phyloP scores from a whole-genome alignment of 2,797 vertebrate genomes.

The Zenarchopterus dispar region DNA sequence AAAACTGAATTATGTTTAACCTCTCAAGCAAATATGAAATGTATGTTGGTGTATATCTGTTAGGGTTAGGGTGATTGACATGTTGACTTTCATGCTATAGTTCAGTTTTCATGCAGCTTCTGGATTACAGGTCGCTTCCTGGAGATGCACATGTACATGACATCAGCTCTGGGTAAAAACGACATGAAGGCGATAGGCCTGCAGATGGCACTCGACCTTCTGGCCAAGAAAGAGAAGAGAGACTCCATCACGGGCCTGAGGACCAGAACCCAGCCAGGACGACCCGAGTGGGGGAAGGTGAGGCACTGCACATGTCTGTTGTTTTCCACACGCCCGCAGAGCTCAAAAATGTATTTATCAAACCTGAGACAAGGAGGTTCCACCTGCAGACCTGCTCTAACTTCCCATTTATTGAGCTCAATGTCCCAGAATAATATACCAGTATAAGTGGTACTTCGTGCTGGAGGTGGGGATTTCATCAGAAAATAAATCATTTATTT shows the following conservation, averaged over 20 bases:
- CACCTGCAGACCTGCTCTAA: too few relatives aligned
- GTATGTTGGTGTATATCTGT: too few relatives aligned
- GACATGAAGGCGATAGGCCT: slow-evolving; percentile 92
- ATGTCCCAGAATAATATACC: too few relatives aligned
- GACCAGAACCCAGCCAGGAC: slow-evolving; percentile 87
- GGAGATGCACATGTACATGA: slow-evolving; percentile 95
- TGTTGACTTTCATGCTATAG: background rate
- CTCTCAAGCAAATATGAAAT: too few relatives aligned
- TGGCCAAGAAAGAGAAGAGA: slow-evolving; percentile 88
- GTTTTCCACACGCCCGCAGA: too few relatives aligned
- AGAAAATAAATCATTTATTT: too few relatives aligned
- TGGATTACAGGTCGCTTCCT: slow-evolving; percentile 83
- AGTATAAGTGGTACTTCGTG: too few relatives aligned
- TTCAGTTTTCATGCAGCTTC: background rate
- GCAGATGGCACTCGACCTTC: slow-evolving; percentile 91
- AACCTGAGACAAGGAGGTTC: too few relatives aligned
- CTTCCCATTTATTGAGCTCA: too few relatives aligned
- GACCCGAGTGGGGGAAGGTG: slow-evolving; percentile 88
- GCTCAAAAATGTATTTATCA: background rate
- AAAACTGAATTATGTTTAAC: too few relatives aligned
- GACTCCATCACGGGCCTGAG: slow-evolving; percentile 89
- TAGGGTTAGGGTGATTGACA: too few relatives aligned
- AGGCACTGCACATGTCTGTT: background rate
- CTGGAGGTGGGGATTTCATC: too few relatives aligned
- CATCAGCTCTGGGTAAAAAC: slow-evolving; percentile 86